Conservation (phyloP, 2,797 vertebrate genomes). For the Balearica regulorum region DNA sequence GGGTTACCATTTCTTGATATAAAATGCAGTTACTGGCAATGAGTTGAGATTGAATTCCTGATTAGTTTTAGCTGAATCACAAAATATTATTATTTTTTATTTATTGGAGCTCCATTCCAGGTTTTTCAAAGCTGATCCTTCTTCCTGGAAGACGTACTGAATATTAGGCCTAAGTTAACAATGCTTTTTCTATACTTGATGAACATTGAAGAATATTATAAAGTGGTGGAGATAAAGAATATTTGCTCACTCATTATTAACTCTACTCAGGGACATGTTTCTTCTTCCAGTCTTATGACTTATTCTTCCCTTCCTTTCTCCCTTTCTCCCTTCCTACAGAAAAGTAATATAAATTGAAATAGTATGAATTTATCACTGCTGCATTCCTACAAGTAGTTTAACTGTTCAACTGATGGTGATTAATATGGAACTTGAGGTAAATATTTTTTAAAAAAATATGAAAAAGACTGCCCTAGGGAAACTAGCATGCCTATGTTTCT, state of each 20-base stretch:
- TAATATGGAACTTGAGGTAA: not conserved
- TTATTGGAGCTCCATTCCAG: not conserved
- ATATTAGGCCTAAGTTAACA: not conserved
- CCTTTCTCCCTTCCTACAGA: not conserved
- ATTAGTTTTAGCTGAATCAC: not conserved
- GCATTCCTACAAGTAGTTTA: not conserved
- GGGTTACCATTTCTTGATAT: not conserved
- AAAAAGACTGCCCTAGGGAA: not conserved
- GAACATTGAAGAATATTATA: not conserved
- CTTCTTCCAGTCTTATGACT: not conserved
- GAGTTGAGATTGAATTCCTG: not conserved
- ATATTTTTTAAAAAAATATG: rapidly evolving
- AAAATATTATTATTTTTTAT: not conserved
- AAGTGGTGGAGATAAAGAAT: not conserved
- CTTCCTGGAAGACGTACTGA: not conserved
- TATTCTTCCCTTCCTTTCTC: not conserved
- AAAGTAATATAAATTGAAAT: not conserved
- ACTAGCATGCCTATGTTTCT: not conserved
- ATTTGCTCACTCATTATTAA: not conserved
- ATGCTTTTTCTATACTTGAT: not conserved
- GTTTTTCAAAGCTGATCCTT: not conserved
- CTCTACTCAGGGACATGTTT: not conserved
- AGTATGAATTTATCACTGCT: not conserved
- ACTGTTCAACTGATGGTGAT: not conserved
- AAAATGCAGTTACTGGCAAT: not conserved